These are phyloP conservation scores for Charadrius vociferus DNA, from an alignment of 2,113 vertebrate genomes.

Conservation along the genomic window DNA sequence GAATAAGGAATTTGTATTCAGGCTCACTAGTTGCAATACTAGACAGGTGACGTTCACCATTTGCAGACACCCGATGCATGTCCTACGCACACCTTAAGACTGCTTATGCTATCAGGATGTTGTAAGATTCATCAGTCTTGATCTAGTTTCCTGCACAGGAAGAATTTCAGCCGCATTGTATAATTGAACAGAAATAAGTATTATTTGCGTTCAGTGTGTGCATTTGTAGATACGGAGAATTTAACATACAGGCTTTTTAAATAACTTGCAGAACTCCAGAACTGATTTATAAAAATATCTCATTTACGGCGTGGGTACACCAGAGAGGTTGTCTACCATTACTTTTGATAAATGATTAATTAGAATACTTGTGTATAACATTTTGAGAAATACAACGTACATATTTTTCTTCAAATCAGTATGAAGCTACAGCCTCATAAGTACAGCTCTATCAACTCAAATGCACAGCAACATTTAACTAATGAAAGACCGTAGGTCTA, in stretches of 20 bases:
- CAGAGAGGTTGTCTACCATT: not conserved
- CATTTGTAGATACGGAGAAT: not conserved
- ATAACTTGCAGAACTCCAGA: not conserved
- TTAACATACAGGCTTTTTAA: not conserved
- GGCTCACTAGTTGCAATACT: not conserved
- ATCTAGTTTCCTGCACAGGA: not conserved
- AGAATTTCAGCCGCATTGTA: not conserved
- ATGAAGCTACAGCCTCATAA: not conserved
- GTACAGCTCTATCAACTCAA: not conserved
- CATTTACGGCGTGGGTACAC: not conserved
- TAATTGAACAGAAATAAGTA: not conserved
- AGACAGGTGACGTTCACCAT: not conserved
- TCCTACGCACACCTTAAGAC: not conserved
- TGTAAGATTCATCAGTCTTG: not conserved
- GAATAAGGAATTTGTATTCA: not conserved
- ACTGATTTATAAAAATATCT: not conserved
- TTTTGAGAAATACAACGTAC: not conserved
- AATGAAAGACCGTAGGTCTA: not conserved
- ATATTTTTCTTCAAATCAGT: not conserved
- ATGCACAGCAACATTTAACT: not conserved
- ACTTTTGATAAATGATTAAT: not conserved
- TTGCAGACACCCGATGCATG: not conserved
- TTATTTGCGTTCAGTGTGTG: not conserved
- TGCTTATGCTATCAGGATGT: not conserved
- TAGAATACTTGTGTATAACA: not conserved